phyloP scores from a whole-genome alignment of 2,113 vertebrate genomes.

The Spea bombifrons region DNA sequence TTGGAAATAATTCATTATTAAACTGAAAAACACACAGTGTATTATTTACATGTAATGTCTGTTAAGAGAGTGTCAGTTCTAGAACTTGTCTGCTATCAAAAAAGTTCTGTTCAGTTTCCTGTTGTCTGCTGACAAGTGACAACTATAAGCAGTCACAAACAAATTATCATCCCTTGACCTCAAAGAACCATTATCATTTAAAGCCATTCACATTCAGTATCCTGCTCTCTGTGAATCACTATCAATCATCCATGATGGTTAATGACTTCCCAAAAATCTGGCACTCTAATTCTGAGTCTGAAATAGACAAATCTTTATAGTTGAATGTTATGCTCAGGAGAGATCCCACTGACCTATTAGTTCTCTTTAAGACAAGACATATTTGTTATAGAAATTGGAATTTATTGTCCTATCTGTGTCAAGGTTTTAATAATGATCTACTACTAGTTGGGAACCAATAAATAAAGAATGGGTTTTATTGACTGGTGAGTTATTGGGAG shows the following conservation, averaged over 20 bases:
- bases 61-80: too few relatives aligned
- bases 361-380: slow-evolving; percentile 32
- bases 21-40: too few relatives aligned
- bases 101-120: slow-evolving; percentile 22
- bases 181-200: slow-evolving; percentile 47
- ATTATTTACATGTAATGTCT: neutral
- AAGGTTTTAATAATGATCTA: slow-evolving; percentile 42
- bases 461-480: slow-evolving; percentile 30
- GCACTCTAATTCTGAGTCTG: slow-evolving; percentile 42
- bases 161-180: slow-evolving; percentile 46
- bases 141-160: slow-evolving; percentile 42
- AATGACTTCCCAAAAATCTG: slow-evolving; percentile 46
- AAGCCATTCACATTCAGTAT: slow-evolving; percentile 20
- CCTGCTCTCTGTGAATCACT: slow-evolving; percentile 29
- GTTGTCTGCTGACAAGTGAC: slow-evolving; percentile 29
- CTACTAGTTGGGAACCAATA: slow-evolving; percentile 17
- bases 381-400: slow-evolving; percentile 39
- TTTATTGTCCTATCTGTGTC: slow-evolving; percentile 36
- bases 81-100: neutral
- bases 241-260: slow-evolving; percentile 44
- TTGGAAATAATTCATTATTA: too few relatives aligned
- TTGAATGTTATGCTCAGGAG: slow-evolving; percentile 44
- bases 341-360: slow-evolving; percentile 17
- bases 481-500: slow-evolving; percentile 10
- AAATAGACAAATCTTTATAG: slow-evolving; percentile 48